These are phyloP conservation scores for Trichopoda pennipes DNA, from an alignment of 2,888 invertebrate genomes.

Conservation along the genomic window DNA sequence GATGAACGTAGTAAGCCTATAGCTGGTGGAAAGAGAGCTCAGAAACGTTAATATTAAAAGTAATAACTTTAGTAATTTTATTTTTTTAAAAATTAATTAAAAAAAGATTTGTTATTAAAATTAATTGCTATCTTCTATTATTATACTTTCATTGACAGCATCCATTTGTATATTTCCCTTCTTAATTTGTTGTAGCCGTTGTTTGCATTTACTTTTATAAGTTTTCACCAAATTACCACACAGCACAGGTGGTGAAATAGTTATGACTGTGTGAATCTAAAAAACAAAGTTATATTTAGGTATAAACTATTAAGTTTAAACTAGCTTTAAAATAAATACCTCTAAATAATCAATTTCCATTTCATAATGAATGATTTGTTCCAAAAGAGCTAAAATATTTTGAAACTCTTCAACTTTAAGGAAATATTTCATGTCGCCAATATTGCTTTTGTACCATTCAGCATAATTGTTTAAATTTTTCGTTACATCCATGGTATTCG, in stretches of 20 bases:
- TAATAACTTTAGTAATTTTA: not conserved
- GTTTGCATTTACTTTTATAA: conserved; percentile 76
- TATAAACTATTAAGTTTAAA: not conserved
- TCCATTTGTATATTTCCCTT: conserved; percentile 45
- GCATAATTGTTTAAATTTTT: conserved; percentile 76
- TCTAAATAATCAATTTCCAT: conserved; percentile 75
- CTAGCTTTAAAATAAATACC: conserved; percentile 70
- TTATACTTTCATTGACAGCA: conserved; percentile 67
- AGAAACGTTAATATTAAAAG: conserved; percentile 71
- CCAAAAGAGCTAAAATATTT: conserved; percentile 72
- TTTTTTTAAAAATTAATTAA: conserved; percentile 13
- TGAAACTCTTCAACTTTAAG: conserved; percentile 75
- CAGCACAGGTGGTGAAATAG: conserved; percentile 75
- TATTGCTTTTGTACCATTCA: conserved; percentile 78
- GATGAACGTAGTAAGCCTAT: conserved; percentile 87
- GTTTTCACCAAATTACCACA: conserved; percentile 78
- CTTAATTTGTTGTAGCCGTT: conserved; percentile 72
- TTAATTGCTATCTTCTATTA: conserved; percentile 70
- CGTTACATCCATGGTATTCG: conserved; percentile 73
- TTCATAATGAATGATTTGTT: conserved; percentile 75
- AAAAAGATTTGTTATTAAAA: conserved; percentile 9
- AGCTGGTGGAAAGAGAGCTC: conserved; percentile 76
- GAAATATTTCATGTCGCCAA: conserved; percentile 78
- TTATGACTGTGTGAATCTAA: conserved; percentile 76
- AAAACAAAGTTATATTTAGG: not conserved